Conservation (phyloP, 2,113 vertebrate species). For the Vidua macroura region DNA sequence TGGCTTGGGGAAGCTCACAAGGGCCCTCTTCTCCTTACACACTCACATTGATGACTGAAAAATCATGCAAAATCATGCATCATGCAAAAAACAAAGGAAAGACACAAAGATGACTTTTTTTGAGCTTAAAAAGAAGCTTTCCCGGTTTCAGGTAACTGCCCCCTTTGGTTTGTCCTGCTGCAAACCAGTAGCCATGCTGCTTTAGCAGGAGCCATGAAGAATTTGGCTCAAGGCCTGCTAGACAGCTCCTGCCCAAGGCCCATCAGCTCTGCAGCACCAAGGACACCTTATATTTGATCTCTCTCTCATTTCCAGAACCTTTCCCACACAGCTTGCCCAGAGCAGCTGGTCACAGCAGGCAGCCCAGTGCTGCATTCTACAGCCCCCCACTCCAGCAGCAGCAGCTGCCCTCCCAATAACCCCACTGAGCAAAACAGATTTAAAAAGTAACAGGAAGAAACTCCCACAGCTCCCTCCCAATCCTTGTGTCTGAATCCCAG, state of each 20-base stretch:
- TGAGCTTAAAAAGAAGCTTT: not conserved
- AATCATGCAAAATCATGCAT: not conserved
- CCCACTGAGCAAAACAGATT: not conserved
- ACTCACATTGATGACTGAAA: not conserved
- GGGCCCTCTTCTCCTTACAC: not conserved
- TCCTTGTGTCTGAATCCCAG: not conserved
- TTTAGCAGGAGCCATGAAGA: not conserved
- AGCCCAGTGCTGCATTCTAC: not conserved
- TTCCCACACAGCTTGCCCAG: not conserved
- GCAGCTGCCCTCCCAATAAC: not conserved
- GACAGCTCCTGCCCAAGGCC: not conserved
- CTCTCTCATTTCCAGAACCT: not conserved
- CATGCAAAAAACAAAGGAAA: not conserved
- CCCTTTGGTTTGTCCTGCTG: not conserved
- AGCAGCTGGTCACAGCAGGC: not conserved
- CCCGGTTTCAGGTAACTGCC: not conserved
- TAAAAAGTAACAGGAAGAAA: not conserved
- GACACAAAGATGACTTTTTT: not conserved
- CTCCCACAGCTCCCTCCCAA: not conserved
- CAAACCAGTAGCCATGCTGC: not conserved
- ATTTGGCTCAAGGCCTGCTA: not conserved
- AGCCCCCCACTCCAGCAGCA: not conserved
- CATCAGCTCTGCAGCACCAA: not conserved
- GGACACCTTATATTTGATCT: not conserved
- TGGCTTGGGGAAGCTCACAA: not conserved